phyloP scores from a whole-genome alignment of 2,797 vertebrate genomes.

The Coendou prehensilis region DNA sequence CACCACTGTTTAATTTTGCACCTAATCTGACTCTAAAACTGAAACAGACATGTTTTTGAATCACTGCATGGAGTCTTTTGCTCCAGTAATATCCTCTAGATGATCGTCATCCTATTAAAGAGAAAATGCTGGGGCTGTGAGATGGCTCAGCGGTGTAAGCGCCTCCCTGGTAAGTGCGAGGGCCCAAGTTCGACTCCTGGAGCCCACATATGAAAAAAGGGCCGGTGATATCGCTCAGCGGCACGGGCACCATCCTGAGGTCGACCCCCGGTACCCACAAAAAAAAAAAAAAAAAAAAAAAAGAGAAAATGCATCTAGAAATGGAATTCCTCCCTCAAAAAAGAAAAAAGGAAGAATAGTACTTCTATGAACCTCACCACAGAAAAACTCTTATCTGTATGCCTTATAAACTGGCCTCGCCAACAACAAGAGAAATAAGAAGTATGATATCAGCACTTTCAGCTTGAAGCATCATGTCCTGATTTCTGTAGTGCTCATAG shows the following conservation, averaged over 20 bases:
- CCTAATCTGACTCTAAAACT: background rate
- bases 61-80: background rate
- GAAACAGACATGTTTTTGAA: background rate
- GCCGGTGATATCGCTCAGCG: too few relatives aligned
- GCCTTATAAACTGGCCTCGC: background rate
- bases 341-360: background rate
- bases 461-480: background rate
- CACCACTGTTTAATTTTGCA: background rate
- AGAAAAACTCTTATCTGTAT: background rate
- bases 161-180: too few relatives aligned
- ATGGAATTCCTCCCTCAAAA: background rate
- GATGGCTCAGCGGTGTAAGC: too few relatives aligned
- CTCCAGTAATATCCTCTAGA: background rate
- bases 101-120: background rate
- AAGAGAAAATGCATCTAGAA: background rate
- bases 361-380: background rate
- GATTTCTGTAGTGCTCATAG: background rate
- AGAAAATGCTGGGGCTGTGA: background rate
- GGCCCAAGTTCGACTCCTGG: too few relatives aligned
- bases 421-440: slow-evolving; percentile 2
- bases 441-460: background rate
- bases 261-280: too few relatives aligned
- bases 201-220: too few relatives aligned
- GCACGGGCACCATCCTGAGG: too few relatives aligned
- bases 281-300: background rate